A percentile compares a stretch with the other conserved stretches of the same genome.
phyloP scores from a whole-genome alignment of 2,113 vertebrate genomes.

The Pelecanus crispus region DNA sequence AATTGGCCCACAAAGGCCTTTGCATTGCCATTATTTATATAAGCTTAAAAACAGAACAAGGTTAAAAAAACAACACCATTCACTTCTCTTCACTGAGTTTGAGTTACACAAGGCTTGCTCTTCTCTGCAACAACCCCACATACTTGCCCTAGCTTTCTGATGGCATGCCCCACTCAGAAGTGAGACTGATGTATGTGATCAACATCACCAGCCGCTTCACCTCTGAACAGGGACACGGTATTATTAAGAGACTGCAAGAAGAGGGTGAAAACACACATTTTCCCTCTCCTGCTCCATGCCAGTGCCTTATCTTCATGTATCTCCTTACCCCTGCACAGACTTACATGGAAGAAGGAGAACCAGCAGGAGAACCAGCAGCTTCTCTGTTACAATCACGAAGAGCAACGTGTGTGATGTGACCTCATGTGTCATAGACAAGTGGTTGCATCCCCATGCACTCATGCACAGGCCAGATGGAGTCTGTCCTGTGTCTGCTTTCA shows the following conservation, averaged over 20 bases:
- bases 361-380: neutral
- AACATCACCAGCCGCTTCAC: neutral
- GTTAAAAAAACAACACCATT: neutral
- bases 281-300: neutral
- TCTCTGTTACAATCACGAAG: neutral
- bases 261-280: neutral
- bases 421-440: neutral
- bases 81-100: neutral
- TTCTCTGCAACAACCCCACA: neutral
- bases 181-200: neutral
- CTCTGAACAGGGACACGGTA: rapidly evolving
- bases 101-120: neutral
- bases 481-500: neutral
- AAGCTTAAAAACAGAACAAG: conserved; percentile 36
- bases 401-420: neutral
- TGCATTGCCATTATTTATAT: conserved; percentile 29
- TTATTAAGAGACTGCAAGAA: neutral
- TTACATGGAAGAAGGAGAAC: neutral
- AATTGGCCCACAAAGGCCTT: conserved; percentile 54
- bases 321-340: neutral
- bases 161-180: neutral
- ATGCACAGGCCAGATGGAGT: neutral
- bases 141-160: neutral
- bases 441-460: neutral
- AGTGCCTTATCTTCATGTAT: neutral